phyloP scores from a whole-genome alignment of 2,113 vertebrate species.

The Apistogramma diplotaenia region DNA sequence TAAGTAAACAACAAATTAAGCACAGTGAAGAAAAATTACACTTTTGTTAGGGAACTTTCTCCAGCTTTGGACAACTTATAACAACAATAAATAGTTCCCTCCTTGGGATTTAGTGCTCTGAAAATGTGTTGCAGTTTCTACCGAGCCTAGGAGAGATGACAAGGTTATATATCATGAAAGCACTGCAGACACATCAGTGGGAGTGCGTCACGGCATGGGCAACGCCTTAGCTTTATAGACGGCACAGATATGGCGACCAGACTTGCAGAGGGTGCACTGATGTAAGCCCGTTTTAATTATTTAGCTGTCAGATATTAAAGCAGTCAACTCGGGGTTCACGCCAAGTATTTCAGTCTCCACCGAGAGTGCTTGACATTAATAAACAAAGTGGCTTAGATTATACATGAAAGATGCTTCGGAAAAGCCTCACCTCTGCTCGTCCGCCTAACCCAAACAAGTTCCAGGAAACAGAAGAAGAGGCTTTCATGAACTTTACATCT shows the following conservation, averaged over 20 bases:
- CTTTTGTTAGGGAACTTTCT: not conserved
- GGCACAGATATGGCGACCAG: slow-evolving; percentile 10
- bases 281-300: slow-evolving; percentile 72
- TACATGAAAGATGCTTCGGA: slow-evolving; percentile 66
- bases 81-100: not conserved
- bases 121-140: not conserved
- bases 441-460: not conserved
- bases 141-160: slow-evolving; percentile 11
- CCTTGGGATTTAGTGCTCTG: not conserved
- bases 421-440: slow-evolving; percentile 39
- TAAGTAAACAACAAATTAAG: slow-evolving; percentile 26
- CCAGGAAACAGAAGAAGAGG: slow-evolving; percentile 27
- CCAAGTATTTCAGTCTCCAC: slow-evolving; percentile 40
- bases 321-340: slow-evolving; percentile 17
- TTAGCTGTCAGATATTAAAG: slow-evolving; percentile 73
- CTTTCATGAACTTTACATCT: slow-evolving; percentile 24
- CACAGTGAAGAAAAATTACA: not conserved
- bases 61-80: not conserved
- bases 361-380: slow-evolving; percentile 64
- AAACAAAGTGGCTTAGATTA: slow-evolving; percentile 71
- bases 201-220: not conserved
- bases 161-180: slow-evolving; percentile 31
- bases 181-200: slow-evolving; percentile 12
- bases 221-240: slow-evolving; percentile 45
- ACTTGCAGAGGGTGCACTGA: slow-evolving; percentile 54